A percentile compares a stretch with the other conserved stretches of the same genome.
Conservation (phyloP, 2,888 invertebrate species). For the Chouioia cunea region DNA sequence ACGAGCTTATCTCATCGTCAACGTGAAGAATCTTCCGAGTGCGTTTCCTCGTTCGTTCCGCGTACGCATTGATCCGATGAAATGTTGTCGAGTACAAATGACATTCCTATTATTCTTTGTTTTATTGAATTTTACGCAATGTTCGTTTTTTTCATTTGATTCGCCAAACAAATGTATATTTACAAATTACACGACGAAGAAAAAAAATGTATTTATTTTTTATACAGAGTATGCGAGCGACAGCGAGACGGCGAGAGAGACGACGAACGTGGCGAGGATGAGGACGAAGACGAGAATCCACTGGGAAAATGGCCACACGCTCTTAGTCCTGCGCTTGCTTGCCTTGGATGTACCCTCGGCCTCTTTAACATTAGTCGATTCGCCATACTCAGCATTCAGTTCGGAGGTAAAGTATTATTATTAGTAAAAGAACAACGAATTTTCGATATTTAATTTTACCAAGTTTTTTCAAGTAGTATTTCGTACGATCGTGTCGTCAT, state of each 20-base stretch:
- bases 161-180: not conserved
- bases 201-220: not conserved
- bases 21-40: no score
- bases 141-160: no score
- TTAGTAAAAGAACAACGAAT: no score
- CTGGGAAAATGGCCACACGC: slow-evolving; percentile 78
- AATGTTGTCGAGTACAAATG: no score
- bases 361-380: slow-evolving; percentile 91
- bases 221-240: slow-evolving; percentile 71
- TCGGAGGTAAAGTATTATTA: slow-evolving; percentile 76
- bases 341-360: slow-evolving; percentile 87
- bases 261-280: slow-evolving; percentile 64
- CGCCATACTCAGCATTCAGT: slow-evolving; percentile 87
- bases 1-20: no score
- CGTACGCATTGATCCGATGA: no score
- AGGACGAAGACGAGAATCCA: slow-evolving; percentile 70
- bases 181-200: not conserved
- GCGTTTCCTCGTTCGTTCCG: no score
- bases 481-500: no score
- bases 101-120: no score
- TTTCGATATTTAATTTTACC: not conserved
- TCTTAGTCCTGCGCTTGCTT: slow-evolving; percentile 84
- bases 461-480: no score
- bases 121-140: no score
- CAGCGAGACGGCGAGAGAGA: slow-evolving; percentile 65